Percentiles rank a stretch among this genome's conserved stretches.
Evolutionary conservation across 2,888 invertebrate species (phyloP).

Genomic region (Acleris emargana): DNA sequence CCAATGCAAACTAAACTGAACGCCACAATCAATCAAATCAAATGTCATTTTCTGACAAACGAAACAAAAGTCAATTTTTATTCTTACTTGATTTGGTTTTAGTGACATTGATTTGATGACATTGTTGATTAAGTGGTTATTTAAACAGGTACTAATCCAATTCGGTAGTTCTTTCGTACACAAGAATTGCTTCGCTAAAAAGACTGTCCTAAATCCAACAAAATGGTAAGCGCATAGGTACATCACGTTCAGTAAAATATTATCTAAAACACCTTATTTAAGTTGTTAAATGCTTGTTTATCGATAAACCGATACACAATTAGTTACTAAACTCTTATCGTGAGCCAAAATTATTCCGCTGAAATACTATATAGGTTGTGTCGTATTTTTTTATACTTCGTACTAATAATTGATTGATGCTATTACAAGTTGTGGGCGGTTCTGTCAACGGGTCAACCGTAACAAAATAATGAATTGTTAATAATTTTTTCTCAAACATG

Average conservation of each 20-base stretch:
- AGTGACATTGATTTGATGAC: too few relatives aligned
- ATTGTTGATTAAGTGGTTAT: background rate
- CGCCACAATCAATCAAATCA: background rate
- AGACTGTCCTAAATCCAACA: background rate
- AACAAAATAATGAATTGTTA: background rate
- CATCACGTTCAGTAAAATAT: background rate
- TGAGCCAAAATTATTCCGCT: background rate
- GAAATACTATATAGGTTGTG: background rate
- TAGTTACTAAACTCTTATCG: background rate
- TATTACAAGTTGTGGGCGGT: slow-evolving; percentile 24
- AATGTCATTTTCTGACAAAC: background rate
- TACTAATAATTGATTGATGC: too few relatives aligned
- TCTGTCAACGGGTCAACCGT: slow-evolving; percentile 13
- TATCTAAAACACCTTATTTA: background rate
- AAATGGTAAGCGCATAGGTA: slow-evolving; percentile 18
- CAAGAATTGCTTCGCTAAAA: background rate
- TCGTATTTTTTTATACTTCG: background rate
- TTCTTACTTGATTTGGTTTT: background rate
- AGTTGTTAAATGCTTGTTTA: background rate
- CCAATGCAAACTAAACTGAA: too few relatives aligned
- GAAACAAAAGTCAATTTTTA: background rate
- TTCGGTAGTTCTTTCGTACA: background rate
- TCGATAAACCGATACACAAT: background rate
- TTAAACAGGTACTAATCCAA: background rate
- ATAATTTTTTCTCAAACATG: too few relatives aligned